Percentiles rank a stretch among this genome's conserved stretches.
These are phyloP conservation scores for Dicycla oo DNA, from an alignment of 2,888 invertebrate genomes.

Conservation along the genomic window DNA sequence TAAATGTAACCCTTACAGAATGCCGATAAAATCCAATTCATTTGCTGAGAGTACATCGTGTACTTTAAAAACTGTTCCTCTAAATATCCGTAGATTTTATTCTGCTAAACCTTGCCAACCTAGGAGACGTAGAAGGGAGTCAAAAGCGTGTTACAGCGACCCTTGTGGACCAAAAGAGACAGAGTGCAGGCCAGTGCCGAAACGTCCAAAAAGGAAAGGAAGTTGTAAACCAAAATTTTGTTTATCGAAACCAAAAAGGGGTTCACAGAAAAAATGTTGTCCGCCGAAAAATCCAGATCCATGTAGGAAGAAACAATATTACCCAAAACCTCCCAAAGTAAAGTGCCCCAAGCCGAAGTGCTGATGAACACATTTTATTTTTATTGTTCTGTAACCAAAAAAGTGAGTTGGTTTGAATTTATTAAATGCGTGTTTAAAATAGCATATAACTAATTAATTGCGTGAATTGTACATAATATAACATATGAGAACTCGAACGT, in stretches of 20 bases:
- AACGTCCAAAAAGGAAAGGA: not conserved
- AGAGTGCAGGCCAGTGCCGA: not conserved
- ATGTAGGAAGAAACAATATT: not conserved
- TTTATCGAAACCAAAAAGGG: not conserved
- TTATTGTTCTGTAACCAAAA: constrained; percentile 3
- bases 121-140: not conserved
- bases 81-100: constrained; percentile 1
- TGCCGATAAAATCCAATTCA: not conserved
- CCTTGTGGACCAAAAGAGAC: not conserved
- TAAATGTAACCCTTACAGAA: not conserved
- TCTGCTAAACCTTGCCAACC: no score
- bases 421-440: not conserved
- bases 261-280: not conserved
- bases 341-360: not conserved
- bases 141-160: not conserved
- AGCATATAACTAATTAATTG: not conserved
- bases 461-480: not conserved
- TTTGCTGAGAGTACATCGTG: not conserved
- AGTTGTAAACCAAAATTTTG: no score
- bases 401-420: not conserved
- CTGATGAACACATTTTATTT: not conserved
- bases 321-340: not conserved
- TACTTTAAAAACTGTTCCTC: not conserved
- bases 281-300: not conserved
- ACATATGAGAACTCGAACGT: not conserved